Evolutionary conservation across 2,888 invertebrate genomes (phyloP).

Genomic region (Eupeodes luniger): DNA sequence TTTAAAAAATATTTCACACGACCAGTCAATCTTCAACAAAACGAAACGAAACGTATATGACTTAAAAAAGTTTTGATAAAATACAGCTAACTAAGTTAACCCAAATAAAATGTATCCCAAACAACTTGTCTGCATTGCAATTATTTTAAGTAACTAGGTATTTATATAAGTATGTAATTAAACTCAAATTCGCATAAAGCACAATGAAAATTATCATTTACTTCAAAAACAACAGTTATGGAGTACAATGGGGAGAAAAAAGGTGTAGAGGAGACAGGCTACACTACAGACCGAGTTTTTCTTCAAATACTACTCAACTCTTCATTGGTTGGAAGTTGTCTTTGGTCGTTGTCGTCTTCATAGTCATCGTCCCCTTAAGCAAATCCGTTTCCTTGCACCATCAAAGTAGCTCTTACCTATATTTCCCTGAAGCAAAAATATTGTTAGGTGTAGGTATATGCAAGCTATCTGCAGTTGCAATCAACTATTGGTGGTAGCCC

Average conservation of each 20-base stretch:
- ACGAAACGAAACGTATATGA: not conserved
- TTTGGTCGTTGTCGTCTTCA: not conserved
- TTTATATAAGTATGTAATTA: constrained; percentile 22
- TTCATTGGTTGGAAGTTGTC: constrained; percentile 3
- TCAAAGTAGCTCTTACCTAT: constrained; percentile 33
- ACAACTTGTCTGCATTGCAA: constrained; percentile 54
- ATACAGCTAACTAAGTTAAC: not conserved
- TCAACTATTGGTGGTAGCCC: constrained; percentile 56
- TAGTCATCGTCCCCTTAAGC: constrained; percentile 45
- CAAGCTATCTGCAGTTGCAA: constrained; percentile 72
- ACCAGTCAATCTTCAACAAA: not conserved
- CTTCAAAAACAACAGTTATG: constrained; percentile 47
- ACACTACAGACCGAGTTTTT: constrained; percentile 49
- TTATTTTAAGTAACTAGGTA: constrained; percentile 48
- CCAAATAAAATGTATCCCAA: constrained; percentile 35
- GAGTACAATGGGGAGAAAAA: not conserved
- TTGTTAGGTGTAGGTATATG: constrained; percentile 9
- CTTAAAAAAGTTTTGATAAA: not conserved
- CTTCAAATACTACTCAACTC: constrained; percentile 66
- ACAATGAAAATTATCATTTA: constrained; percentile 63
- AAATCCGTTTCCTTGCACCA: constrained; percentile 59
- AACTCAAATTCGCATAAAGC: constrained; percentile 53
- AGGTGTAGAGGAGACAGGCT: not conserved
- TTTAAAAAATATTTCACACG: not conserved
- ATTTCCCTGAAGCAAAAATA: not conserved